Percentiles rank a stretch among this genome's conserved stretches.
Evolutionary conservation across 1,140 invertebrate species (phyloP).

Genomic region (Drosophila eugracilis): DNA sequence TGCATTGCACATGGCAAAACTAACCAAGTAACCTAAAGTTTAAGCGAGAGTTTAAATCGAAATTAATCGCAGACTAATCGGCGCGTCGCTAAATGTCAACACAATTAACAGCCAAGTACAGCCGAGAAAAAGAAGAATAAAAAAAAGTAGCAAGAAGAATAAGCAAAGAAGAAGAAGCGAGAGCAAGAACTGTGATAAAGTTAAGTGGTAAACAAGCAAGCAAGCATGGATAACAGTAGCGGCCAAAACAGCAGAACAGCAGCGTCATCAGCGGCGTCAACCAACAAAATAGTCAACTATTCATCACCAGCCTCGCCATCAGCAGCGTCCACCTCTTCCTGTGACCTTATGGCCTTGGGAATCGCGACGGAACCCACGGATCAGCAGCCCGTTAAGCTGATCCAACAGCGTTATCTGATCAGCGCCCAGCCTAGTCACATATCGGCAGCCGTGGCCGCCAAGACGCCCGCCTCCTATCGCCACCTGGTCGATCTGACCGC

Average conservation of each 20-base stretch:
- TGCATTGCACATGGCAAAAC: constrained; percentile 45
- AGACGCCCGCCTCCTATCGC: constrained; percentile 79
- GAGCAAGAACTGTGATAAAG: constrained; percentile 61
- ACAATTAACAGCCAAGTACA: constrained; percentile 65
- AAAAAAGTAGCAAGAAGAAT: constrained; percentile 3
- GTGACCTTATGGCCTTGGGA: constrained; percentile 66
- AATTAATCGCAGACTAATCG: constrained; percentile 25
- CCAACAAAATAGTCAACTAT: constrained; percentile 68
- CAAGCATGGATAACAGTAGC: constrained; percentile 72
- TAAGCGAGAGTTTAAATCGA: constrained; percentile 20
- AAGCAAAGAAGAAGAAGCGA: constrained; percentile 22
- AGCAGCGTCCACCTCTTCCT: constrained; percentile 11
- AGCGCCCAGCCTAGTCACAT: constrained; percentile 75
- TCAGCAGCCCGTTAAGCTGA: constrained; percentile 61
- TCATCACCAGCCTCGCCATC: constrained; percentile 32
- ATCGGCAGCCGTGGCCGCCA: constrained; percentile 66
- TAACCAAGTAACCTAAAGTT: neutral
- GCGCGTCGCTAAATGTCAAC: constrained; percentile 54
- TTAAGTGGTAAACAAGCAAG: constrained; percentile 49
- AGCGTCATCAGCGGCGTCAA: constrained; percentile 16
- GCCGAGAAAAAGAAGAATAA: constrained; percentile 17
- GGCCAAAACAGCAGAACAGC: constrained; percentile 39
- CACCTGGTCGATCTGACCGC: constrained; percentile 77
- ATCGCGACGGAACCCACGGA: constrained; percentile 61
- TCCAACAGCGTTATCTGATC: constrained; percentile 78